These are phyloP conservation scores for Sitta carolinensis DNA, from an alignment of 2,797 vertebrate genomes.

Conservation along the genomic window DNA sequence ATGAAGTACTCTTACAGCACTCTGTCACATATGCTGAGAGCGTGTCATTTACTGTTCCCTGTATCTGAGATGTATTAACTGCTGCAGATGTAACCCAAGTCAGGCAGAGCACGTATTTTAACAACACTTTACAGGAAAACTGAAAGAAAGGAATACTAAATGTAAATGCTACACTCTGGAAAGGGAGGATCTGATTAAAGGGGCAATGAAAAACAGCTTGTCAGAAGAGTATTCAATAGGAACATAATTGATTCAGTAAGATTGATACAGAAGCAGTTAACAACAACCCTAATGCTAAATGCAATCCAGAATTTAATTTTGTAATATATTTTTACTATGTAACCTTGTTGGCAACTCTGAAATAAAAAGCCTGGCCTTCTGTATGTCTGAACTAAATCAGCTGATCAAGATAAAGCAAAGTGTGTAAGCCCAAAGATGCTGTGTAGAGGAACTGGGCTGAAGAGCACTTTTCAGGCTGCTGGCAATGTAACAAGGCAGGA, in stretches of 20 bases:
- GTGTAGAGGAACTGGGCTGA: background rate
- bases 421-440: background rate
- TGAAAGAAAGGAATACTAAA: background rate
- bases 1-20: background rate
- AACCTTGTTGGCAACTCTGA: conserved; percentile 15
- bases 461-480: background rate
- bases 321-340: background rate
- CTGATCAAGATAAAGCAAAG: background rate
- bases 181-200: background rate
- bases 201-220: background rate
- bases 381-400: background rate
- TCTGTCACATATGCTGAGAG: background rate
- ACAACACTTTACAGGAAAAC: background rate
- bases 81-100: background rate
- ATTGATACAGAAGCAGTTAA: background rate
- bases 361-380: conserved; percentile 37
- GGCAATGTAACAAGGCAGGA: background rate
- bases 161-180: background rate
- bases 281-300: background rate
- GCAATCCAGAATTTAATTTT: background rate
- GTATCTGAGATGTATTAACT: background rate
- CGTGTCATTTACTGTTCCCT: background rate
- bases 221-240: background rate
- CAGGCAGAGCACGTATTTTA: accelerated
- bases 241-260: background rate